Conservation (phyloP, 1,140 invertebrate genomes). For the Acromyrmex heyeri region DNA sequence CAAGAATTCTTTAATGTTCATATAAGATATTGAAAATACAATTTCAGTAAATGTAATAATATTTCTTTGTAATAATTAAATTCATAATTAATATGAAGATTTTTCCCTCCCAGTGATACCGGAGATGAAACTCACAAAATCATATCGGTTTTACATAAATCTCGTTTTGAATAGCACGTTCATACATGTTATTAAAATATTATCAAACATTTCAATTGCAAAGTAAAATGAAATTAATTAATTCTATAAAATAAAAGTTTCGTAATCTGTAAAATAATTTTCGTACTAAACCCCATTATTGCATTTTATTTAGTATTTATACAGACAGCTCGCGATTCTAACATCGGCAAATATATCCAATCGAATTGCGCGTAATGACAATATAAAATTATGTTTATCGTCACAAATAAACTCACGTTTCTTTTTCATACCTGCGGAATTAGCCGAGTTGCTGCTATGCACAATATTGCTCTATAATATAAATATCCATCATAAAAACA, state of each 20-base stretch:
- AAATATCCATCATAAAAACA: conserved; percentile 54
- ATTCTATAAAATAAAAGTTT: background rate
- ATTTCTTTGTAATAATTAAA: background rate
- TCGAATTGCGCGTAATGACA: background rate
- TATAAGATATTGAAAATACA: background rate
- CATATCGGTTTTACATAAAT: background rate
- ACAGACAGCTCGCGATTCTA: background rate
- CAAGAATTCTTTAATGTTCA: background rate
- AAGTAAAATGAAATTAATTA: background rate
- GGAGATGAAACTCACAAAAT: background rate
- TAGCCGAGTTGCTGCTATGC: background rate
- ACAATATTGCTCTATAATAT: background rate
- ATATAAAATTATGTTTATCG: background rate
- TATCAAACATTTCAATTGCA: background rate
- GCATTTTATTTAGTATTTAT: background rate
- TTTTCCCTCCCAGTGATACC: background rate
- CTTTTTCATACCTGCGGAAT: background rate
- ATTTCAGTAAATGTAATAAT: background rate
- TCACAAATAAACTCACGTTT: background rate
- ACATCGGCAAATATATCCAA: background rate
- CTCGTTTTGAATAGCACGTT: background rate
- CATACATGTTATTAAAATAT: background rate
- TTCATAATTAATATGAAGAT: background rate
- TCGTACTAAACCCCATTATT: background rate
- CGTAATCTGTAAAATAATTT: conserved; percentile 3